phyloP scores from a whole-genome alignment of 2,797 vertebrate genomes.

The Acipenser ruthenus region DNA sequence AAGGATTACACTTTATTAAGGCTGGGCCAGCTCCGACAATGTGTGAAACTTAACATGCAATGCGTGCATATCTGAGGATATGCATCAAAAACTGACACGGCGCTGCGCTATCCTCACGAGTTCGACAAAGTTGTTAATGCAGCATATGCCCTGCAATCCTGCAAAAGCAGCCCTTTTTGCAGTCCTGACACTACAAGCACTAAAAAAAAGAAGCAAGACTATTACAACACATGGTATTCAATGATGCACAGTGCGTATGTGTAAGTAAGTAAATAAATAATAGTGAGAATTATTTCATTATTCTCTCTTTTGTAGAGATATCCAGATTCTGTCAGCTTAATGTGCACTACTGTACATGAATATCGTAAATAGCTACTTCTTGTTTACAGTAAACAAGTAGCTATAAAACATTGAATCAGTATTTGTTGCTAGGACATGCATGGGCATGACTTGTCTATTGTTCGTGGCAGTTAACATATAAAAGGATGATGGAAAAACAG shows the following conservation, averaged over 20 bases:
- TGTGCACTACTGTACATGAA: neutral
- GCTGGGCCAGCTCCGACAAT: neutral
- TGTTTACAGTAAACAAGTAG: neutral
- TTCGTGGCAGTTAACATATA: constrained; percentile 3
- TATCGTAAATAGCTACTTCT: neutral
- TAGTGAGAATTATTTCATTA: too few species aligned
- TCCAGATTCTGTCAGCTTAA: neutral
- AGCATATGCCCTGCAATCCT: neutral
- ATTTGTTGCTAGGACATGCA: neutral
- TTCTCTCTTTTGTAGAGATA: too few species aligned
- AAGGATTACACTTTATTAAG: neutral
- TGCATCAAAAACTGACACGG: neutral
- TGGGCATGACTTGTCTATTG: constrained; percentile 1
- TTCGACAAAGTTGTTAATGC: neutral
- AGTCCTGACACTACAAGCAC: neutral
- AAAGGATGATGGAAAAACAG: constrained; percentile 6
- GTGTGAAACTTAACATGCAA: neutral
- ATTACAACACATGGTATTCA: too few species aligned
- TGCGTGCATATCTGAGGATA: neutral
- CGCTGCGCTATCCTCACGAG: neutral
- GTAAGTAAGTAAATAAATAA: too few species aligned
- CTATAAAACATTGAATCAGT: constrained; percentile 1
- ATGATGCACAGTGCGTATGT: too few species aligned
- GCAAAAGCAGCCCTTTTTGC: neutral
- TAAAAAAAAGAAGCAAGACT: too few species aligned